Percentiles rank a stretch among this genome's conserved stretches.
These are phyloP conservation scores for Ostrea edulis DNA, from an alignment of 1,140 invertebrate genomes.

Conservation along the genomic window DNA sequence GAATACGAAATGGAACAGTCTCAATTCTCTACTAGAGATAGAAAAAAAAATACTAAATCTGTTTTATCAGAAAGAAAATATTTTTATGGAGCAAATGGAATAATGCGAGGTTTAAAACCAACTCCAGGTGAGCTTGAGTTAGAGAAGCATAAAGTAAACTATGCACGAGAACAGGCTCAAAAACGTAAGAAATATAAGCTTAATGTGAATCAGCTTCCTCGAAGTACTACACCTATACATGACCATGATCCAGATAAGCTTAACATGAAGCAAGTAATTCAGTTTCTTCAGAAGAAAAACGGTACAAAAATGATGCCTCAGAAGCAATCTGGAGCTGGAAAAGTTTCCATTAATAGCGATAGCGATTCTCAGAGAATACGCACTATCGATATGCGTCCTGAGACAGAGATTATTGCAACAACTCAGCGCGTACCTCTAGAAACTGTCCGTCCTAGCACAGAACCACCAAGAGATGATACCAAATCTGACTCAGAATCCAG, in stretches of 20 bases:
- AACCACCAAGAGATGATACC: neutral
- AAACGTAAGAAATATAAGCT: slow-evolving; percentile 66
- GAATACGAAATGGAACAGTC: slow-evolving; percentile 7
- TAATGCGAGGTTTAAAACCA: slow-evolving; percentile 46
- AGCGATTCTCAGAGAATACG: neutral
- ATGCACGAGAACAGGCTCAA: slow-evolving; percentile 58
- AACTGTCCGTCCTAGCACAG: neutral
- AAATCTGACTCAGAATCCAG: slow-evolving; percentile 9
- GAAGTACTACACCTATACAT: slow-evolving; percentile 70
- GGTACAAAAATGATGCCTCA: neutral
- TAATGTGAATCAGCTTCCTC: slow-evolving; percentile 69
- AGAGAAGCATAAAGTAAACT: slow-evolving; percentile 59
- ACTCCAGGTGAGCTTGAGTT: slow-evolving; percentile 65
- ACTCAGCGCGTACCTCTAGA: neutral
- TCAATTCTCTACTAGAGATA: slow-evolving; percentile 4
- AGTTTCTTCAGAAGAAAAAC: slow-evolving; percentile 64
- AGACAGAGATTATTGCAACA: neutral
- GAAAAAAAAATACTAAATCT: slow-evolving; percentile 58
- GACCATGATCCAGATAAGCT: slow-evolving; percentile 74
- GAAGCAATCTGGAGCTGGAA: slow-evolving; percentile 10
- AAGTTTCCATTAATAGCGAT: slow-evolving; percentile 28
- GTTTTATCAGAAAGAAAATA: slow-evolving; percentile 46
- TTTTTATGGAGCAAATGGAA: slow-evolving; percentile 40
- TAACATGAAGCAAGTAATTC: slow-evolving; percentile 73
- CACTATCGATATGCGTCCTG: neutral